phyloP scores from a whole-genome alignment of 2,113 vertebrate species.

The Paradoxurus hermaphroditus region DNA sequence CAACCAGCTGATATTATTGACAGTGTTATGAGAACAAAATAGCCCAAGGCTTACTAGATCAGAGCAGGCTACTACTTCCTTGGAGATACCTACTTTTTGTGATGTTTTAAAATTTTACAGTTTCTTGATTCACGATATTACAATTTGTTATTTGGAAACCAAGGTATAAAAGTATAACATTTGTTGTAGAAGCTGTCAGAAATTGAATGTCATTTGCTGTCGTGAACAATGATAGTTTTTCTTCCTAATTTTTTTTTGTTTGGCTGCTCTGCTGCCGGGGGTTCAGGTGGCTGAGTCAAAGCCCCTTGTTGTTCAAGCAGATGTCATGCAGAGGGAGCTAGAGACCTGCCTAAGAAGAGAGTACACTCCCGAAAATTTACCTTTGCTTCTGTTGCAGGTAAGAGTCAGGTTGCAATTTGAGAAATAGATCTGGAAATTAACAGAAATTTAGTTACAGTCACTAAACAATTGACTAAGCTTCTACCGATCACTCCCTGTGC shows the following conservation, averaged over 20 bases:
- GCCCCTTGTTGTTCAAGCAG: constrained; percentile 80
- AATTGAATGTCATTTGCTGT: not conserved
- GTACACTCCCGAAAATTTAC: constrained; percentile 73
- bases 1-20: not conserved
- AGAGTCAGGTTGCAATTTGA: not conserved
- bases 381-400: constrained; percentile 82
- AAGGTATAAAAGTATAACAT: not conserved
- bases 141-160: not conserved
- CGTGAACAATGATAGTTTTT: not conserved
- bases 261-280: not conserved
- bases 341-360: constrained; percentile 84
- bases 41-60: not conserved
- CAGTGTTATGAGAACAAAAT: not conserved
- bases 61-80: not conserved
- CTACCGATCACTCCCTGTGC: not conserved
- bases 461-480: not conserved
- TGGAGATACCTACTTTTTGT: not conserved
- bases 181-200: not conserved
- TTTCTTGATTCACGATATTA: not conserved
- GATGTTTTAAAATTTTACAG: not conserved
- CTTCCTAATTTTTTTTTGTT: not conserved
- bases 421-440: not conserved
- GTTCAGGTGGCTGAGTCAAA: constrained; percentile 73
- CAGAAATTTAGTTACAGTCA: not conserved
- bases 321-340: constrained; percentile 85